phyloP scores from a whole-genome alignment of 64 coral and sea anemone species.

The Anthopleura sola region DNA sequence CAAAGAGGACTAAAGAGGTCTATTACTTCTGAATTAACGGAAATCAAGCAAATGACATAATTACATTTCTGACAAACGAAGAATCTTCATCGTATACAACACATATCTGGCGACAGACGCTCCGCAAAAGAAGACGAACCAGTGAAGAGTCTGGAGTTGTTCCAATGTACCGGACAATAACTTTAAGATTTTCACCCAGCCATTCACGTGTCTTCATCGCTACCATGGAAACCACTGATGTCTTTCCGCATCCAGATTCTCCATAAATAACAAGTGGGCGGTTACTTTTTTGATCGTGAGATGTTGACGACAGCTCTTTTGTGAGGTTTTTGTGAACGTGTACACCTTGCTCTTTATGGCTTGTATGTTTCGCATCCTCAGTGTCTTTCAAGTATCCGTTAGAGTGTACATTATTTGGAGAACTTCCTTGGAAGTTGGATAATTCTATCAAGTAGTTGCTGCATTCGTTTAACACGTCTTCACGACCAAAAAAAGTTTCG shows the following conservation, averaged over 20 bases:
- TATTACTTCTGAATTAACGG: background rate
- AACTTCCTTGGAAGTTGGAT: background rate
- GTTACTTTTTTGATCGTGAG: too few relatives aligned
- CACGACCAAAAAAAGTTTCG: constrained; percentile 72
- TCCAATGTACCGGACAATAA: constrained; percentile 65
- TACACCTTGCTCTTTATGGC: constrained; percentile 29
- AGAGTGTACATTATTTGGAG: background rate
- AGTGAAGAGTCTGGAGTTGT: constrained; percentile 69
- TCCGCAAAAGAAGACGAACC: constrained; percentile 63
- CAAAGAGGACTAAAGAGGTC: too few relatives aligned
- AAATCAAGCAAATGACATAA: constrained; percentile 4
- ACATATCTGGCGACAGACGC: constrained; percentile 76
- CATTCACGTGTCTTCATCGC: constrained; percentile 49
- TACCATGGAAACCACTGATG: constrained; percentile 77
- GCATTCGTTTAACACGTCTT: constrained; percentile 43
- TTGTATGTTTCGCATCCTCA: constrained; percentile 29
- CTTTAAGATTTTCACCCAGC: constrained; percentile 22
- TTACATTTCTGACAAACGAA: constrained; percentile 56
- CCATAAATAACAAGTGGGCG: constrained; percentile 63
- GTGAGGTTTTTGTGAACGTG: constrained; percentile 17
- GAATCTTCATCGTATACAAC: constrained; percentile 44
- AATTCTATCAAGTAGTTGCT: constrained; percentile 25
- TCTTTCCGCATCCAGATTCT: constrained; percentile 72
- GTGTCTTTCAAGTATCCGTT: background rate
- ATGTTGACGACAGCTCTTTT: background rate